Base-by-base conservation (phyloP, 2,888 invertebrate species). In the Euplagia quadripunctaria region DNA sequence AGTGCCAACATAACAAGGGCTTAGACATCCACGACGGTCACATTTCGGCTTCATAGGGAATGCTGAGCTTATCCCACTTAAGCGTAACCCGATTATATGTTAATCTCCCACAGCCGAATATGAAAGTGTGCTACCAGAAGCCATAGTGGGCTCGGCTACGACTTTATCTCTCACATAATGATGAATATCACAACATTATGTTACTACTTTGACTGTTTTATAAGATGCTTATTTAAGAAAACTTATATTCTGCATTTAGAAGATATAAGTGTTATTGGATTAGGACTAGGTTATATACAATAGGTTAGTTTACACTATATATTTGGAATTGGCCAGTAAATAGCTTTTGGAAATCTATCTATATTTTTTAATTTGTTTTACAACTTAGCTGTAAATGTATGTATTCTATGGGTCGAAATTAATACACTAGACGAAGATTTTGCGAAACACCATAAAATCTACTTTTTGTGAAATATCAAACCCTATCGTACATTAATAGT, bases 121-220 rank as follows among this genome's bases (percentile, higher is more conserved):
- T 71, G 58, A 74, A 79, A 76, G 70, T 77, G 61, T 71, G 78
- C 72, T 71, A 83, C 72, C 74, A 70, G 85, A 83, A 83, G 85
- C 83, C 83, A 52, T 83, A 83, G 70, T 68, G 70, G 9, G 43
- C 43, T 46, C 31, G 68, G 76, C 52, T 64, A 51, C 11, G 11
- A 31, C 20, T 70, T 85, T 83, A 80, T 80, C 70, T 73, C 61
- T 74, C 63, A 55, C 70, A 52, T 49, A 68, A 68, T 64, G 51
- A 70, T 71, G 55, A 71, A 58, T 64, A 74, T 63, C 46, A 71
- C 73, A 46, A 83, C 78, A 81, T 85, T 74, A 16, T 73, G 31
- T 67, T 43, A 16, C n/a, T 58, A 9, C 9, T 20, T 14, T 58
- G 8, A 14, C 20, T 9, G 14, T 31, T 31, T 31, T 31, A 31